phyloP scores from a whole-genome alignment of 2,113 vertebrate species.

The Parus major region DNA sequence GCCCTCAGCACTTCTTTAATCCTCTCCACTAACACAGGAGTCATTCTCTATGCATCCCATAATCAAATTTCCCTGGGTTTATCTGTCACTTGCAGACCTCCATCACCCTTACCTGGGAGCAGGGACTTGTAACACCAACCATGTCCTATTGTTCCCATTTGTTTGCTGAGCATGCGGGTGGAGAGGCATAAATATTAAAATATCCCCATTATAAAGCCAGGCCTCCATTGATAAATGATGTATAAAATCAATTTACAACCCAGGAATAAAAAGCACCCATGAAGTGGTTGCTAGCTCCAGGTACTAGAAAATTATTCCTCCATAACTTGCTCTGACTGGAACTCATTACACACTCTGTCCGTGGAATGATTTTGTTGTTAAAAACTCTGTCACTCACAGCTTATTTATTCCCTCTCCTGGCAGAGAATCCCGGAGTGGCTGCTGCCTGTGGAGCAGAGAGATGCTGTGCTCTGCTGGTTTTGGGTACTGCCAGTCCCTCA shows the following conservation, averaged over 20 bases:
- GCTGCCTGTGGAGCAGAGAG: not conserved
- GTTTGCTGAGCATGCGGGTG: conserved; percentile 12
- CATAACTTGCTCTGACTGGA: conserved; percentile 38
- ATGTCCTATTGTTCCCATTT: conserved; percentile 45
- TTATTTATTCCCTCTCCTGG: conserved; percentile 25
- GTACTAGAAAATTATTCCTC: conserved; percentile 65
- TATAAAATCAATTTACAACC: conserved; percentile 77
- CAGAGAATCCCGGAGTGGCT: not conserved
- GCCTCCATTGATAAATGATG: conserved; percentile 70
- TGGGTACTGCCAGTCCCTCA: not conserved
- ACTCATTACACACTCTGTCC: conserved; percentile 31
- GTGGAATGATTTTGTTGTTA: conserved; percentile 24
- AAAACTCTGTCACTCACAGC: conserved; percentile 43
- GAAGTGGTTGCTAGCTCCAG: conserved; percentile 20
- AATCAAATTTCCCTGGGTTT: conserved; percentile 14
- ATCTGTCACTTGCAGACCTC: conserved; percentile 20
- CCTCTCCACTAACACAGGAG: not conserved
- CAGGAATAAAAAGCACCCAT: conserved; percentile 60
- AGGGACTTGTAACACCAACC: conserved; percentile 12
- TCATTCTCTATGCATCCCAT: not conserved
- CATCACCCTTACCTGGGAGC: not conserved
- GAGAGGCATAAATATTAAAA: conserved; percentile 61
- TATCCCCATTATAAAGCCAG: conserved; percentile 64
- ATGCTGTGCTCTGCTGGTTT: not conserved
- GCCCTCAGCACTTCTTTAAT: conserved; percentile 37